Percentiles rank a stretch among this genome's conserved stretches.
Conservation (phyloP, 2,797 vertebrate species). For the Propithecus deckenii region DNA sequence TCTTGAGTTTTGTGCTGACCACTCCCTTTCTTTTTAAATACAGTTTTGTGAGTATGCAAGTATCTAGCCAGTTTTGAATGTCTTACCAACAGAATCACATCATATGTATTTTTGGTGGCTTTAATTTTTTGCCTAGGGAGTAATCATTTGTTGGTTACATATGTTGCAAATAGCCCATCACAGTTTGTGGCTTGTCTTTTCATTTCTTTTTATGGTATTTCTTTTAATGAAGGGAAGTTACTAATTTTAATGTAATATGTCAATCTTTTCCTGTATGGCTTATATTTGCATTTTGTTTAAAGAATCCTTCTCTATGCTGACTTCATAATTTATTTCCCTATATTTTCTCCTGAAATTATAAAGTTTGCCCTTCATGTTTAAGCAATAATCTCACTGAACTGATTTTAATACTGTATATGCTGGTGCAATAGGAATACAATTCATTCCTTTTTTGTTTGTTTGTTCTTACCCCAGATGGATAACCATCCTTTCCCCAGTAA, state of each 20-base stretch:
- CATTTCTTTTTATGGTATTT: background rate
- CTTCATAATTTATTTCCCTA: background rate
- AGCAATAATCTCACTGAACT: background rate
- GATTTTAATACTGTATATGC: background rate
- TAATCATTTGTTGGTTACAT: background rate
- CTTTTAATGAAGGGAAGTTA: background rate
- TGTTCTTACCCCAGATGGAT: background rate
- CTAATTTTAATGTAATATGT: background rate
- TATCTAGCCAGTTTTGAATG: background rate
- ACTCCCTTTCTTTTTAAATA: background rate
- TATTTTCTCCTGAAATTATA: background rate
- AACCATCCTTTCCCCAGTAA: background rate
- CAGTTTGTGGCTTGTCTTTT: background rate
- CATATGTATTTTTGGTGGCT: background rate
- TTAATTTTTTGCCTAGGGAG: background rate
- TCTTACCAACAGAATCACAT: background rate
- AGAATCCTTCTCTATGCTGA: background rate
- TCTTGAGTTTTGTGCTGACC: background rate
- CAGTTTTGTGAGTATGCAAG: background rate
- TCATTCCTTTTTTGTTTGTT: background rate
- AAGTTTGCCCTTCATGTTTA: background rate
- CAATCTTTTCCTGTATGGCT: background rate
- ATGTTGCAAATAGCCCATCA: background rate
- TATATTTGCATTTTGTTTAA: background rate
- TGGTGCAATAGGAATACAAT: background rate